Evolutionary conservation across 2,888 invertebrate species (phyloP).

Genomic region (Brenthis hecate): DNA sequence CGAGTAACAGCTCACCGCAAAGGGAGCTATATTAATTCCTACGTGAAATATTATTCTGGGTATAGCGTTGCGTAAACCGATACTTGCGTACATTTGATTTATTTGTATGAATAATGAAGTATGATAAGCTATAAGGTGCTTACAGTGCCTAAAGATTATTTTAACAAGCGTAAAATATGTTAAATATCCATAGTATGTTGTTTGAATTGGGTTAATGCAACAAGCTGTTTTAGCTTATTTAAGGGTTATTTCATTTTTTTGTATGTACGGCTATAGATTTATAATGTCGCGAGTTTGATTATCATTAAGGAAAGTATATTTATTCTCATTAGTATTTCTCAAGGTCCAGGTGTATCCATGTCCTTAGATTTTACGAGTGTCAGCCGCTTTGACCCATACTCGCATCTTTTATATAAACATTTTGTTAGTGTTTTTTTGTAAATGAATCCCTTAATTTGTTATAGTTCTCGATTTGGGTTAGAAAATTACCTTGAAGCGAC

Average conservation of each 20-base stretch:
- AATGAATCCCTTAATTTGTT: no score
- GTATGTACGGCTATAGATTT: no score
- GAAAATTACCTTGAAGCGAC: no score
- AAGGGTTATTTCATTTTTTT: background rate
- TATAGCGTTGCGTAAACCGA: slow-evolving; percentile 34
- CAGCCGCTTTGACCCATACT: no score
- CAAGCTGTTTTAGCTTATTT: background rate
- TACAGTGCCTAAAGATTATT: background rate
- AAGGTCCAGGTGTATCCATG: no score
- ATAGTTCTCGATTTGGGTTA: no score
- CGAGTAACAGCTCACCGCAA: slow-evolving; percentile 32
- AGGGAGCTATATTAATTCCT: slow-evolving; percentile 37
- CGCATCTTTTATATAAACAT: no score
- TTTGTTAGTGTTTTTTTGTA: no score
- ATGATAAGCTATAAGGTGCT: slow-evolving; percentile 12
- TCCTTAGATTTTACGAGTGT: no score
- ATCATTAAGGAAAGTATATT: no score
- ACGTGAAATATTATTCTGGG: slow-evolving; percentile 37
- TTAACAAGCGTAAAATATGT: background rate
- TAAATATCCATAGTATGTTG: background rate
- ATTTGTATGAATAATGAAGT: slow-evolving; percentile 26
- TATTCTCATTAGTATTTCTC: no score
- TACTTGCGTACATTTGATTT: slow-evolving; percentile 27
- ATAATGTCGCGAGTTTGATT: no score
- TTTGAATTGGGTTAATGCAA: background rate